Conservation (phyloP, 2,888 invertebrate species). For the Thyatira batis region DNA sequence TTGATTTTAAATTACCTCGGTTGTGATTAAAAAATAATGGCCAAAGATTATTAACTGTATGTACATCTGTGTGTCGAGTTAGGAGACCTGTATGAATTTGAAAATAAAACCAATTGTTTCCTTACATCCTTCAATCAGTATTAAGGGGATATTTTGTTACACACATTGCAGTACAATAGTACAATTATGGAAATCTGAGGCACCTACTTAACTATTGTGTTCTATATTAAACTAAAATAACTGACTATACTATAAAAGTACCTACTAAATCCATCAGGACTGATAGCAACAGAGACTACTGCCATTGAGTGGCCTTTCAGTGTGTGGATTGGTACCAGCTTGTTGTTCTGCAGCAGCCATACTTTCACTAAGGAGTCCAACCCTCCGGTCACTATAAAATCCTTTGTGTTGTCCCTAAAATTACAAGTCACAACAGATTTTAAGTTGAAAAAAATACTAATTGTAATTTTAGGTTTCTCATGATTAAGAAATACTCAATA, state of each 20-base stretch:
- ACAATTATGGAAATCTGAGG: too few species aligned
- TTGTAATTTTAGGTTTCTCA: neutral
- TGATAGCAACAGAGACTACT: slow-evolving; percentile 95
- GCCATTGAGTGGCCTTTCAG: slow-evolving; percentile 95
- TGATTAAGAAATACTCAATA: too few species aligned
- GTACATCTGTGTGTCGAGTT: too few species aligned
- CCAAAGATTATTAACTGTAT: neutral
- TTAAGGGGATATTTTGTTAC: too few species aligned
- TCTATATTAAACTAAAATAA: slow-evolving; percentile 7
- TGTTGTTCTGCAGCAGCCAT: slow-evolving; percentile 88
- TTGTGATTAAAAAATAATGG: neutral
- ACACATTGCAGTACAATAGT: too few species aligned
- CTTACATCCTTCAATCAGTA: too few species aligned
- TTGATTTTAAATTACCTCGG: too few species aligned
- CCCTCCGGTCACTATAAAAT: slow-evolving; percentile 94
- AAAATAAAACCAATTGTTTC: too few species aligned
- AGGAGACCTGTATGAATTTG: too few species aligned
- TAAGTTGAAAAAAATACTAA: neutral
- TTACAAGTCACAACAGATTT: slow-evolving; percentile 13
- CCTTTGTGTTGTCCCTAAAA: slow-evolving; percentile 80
- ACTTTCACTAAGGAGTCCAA: slow-evolving; percentile 95
- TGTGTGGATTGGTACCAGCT: slow-evolving; percentile 87
- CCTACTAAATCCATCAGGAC: slow-evolving; percentile 93
- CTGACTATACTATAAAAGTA: slow-evolving; percentile 11
- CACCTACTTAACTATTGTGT: too few species aligned